These are phyloP conservation scores for Atherinomorus stipes DNA, from an alignment of 2,113 vertebrate species.

Conservation along the genomic window DNA sequence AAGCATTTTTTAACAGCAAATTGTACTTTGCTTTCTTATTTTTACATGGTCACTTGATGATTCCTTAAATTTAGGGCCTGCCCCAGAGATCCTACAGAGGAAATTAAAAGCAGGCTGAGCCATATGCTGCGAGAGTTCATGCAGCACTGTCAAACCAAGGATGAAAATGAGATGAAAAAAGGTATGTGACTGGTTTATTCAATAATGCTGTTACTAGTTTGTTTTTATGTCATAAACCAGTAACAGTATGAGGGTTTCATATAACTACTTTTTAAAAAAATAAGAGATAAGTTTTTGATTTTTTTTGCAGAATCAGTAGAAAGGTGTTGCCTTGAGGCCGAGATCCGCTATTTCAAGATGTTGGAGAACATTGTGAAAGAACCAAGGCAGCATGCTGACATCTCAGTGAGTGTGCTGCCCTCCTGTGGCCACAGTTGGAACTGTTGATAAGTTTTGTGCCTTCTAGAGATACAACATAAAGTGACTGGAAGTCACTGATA, in stretches of 20 bases:
- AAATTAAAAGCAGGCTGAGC: slow-evolving; percentile 83
- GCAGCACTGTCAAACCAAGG: slow-evolving; percentile 69
- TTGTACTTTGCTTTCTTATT: neutral
- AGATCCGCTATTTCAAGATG: slow-evolving; percentile 88
- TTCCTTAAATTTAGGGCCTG: slow-evolving; percentile 78
- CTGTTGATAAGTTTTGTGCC: neutral
- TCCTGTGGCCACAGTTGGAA: slow-evolving; percentile 44
- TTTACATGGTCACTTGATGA: neutral
- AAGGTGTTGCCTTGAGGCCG: slow-evolving; percentile 84
- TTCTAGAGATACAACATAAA: no score
- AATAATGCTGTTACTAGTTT: no score
- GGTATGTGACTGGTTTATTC: slow-evolving; percentile 22
- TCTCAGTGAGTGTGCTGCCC: slow-evolving; percentile 85
- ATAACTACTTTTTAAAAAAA: no score
- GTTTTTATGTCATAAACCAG: no score
- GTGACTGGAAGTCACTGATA: no score
- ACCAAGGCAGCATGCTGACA: slow-evolving; percentile 81
- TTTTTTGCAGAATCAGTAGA: slow-evolving; percentile 80
- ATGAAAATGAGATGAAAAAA: slow-evolving; percentile 67
- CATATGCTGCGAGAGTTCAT: slow-evolving; percentile 85
- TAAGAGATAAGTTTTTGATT: no score
- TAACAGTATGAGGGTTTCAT: no score
- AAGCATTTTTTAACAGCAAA: neutral
- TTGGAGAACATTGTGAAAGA: slow-evolving; percentile 80
- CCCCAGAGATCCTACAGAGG: slow-evolving; percentile 85